Conservation (phyloP, 2,797 vertebrate genomes). For the Platalea minor region DNA sequence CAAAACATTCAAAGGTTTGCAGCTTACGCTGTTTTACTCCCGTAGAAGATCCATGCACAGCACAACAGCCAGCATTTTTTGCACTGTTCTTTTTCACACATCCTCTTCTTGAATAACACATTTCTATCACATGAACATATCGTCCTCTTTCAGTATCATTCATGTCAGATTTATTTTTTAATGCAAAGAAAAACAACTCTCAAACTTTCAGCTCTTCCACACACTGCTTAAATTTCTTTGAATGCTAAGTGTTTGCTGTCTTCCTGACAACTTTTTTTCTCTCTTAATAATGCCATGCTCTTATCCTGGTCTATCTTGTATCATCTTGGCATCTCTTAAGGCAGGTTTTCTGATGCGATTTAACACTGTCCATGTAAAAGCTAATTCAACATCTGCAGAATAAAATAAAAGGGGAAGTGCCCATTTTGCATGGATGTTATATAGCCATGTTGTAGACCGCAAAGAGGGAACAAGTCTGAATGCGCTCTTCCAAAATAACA, state of each 20-base stretch:
- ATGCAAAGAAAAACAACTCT: constrained; percentile 33
- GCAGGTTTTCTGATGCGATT: background rate
- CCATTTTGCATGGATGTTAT: background rate
- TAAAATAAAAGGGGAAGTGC: background rate
- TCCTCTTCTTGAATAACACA: constrained; percentile 27
- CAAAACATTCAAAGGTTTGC: background rate
- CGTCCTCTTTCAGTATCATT: background rate
- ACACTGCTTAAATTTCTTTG: background rate
- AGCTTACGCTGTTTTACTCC: background rate
- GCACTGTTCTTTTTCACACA: constrained; percentile 45
- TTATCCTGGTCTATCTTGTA: background rate
- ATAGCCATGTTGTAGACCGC: background rate
- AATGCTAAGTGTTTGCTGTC: background rate
- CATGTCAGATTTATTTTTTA: constrained; percentile 20
- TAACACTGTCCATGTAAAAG: background rate
- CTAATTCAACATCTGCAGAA: background rate
- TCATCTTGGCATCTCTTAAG: background rate
- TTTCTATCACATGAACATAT: constrained; percentile 30
- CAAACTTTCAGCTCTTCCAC: background rate
- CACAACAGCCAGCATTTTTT: background rate
- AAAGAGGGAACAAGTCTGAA: background rate
- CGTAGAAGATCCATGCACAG: background rate
- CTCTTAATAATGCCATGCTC: background rate
- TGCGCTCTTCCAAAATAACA: background rate
- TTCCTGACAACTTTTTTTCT: background rate